Evolutionary conservation across 2,113 vertebrate species (phyloP).

Genomic region (Acanthisitta chloris): DNA sequence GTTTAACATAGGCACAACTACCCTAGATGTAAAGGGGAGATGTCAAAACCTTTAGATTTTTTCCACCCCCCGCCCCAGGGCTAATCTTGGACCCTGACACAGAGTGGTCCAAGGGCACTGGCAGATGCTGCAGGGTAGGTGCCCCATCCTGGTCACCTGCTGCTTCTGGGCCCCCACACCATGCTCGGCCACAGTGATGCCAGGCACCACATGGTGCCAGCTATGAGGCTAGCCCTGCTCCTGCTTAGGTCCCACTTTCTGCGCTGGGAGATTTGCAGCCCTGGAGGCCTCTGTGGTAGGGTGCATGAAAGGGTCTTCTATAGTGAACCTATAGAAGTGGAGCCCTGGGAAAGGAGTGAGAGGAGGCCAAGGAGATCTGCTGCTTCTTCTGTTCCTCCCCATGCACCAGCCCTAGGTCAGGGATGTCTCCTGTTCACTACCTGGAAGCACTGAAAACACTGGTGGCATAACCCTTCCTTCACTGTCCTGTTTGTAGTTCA

Average conservation of each 20-base stretch:
- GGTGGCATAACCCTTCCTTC: background rate
- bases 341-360: background rate
- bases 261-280: background rate
- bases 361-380: background rate
- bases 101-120: background rate
- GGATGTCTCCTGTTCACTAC: background rate
- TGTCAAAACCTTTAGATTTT: background rate
- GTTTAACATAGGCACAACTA: background rate
- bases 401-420: background rate
- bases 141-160: fast-evolving
- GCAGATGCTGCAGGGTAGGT: background rate
- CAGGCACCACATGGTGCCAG: background rate
- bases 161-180: background rate
- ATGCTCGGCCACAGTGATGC: background rate
- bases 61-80: fast-evolving
- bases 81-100: background rate
- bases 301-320: background rate
- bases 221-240: background rate
- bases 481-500: background rate
- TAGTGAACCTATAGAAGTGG: background rate
- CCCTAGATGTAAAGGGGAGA: background rate
- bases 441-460: fast-evolving
- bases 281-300: background rate
- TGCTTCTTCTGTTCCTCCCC: background rate
- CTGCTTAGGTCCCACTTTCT: background rate